Base-by-base conservation (phyloP, 1,140 invertebrate species). In the Spodoptera frugiperda region DNA sequence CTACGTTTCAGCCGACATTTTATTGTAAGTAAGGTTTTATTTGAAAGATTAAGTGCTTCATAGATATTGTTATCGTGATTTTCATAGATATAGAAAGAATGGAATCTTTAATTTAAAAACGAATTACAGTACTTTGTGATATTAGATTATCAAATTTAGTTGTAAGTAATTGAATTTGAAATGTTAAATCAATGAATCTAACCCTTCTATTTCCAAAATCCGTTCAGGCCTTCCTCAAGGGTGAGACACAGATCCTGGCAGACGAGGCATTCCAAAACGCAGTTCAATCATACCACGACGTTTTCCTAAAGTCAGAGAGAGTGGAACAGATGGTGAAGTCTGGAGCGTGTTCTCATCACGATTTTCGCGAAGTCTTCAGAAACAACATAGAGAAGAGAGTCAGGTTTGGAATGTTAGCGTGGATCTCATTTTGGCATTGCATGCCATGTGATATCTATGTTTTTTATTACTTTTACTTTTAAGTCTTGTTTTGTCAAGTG, bases 251-350 rank as follows among this genome's bases (percentile, higher is more conserved):
- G 93, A 99, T 99, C 89, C 97, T 99, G 94, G 98, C 99, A 12
- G 99, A 99, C 93, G 99, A 99, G 94, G 99, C 99, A 71, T 99
- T 99, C 91, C 99, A 98, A 91, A 99, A 99, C 94, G 99, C 99
- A 19, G 98, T 99, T 48, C 98, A 99, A 91, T 98, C 97, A 87
- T 99, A 99, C 95, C 97, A 96, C 91, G 99, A 99, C 91, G 98
- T 99, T 51, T 99, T 99, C 95, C 95, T 99, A 3, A 98, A 98
- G 92, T 99, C 98, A 57, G 99, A 99, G 87, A 95, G 99, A 80
- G 97, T 99, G 46, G 95, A 97, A 39, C 97, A 98, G 94, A 99
- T 99, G 97, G 99, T 99, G 19, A 97, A 97, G 84, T 98, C 98
- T 77, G 99, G 99, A 61, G 99, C 98, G 79, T 99, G 99, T 94